Conservation (phyloP, 2,797 vertebrate genomes). For the Streptopelia turtur region DNA sequence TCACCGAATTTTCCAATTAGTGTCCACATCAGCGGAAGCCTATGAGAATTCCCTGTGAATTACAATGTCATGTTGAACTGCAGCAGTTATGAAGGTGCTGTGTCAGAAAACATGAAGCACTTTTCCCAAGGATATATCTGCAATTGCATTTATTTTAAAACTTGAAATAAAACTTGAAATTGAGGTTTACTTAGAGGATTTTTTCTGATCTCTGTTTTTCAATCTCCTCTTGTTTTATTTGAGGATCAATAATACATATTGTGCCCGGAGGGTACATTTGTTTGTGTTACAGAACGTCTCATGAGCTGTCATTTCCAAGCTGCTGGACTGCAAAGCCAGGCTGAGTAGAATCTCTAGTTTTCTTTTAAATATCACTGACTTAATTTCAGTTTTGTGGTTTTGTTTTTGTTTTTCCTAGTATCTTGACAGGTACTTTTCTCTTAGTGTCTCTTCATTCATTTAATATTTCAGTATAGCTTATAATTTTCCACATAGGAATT, state of each 20-base stretch:
- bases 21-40: constrained; percentile 57
- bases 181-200: constrained; percentile 44
- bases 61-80: constrained; percentile 32
- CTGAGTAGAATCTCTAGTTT: constrained; percentile 49
- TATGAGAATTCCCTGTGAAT: constrained; percentile 64
- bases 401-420: not conserved
- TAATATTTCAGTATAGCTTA: not conserved
- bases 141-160: constrained; percentile 39
- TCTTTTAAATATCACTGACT: constrained; percentile 70
- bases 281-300: constrained; percentile 72
- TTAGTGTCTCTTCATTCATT: constrained; percentile 33
- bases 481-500: not conserved
- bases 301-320: constrained; percentile 42
- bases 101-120: constrained; percentile 41
- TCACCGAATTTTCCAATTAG: constrained; percentile 76
- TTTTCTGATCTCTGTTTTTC: constrained; percentile 65
- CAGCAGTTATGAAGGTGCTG: constrained; percentile 50
- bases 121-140: not conserved
- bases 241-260: constrained; percentile 55
- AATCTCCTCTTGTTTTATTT: constrained; percentile 60
- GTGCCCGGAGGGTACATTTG: constrained; percentile 43
- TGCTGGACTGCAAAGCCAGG: constrained; percentile 63
- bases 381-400: constrained; percentile 46
- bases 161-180: not conserved
- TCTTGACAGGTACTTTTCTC: constrained; percentile 8